These are phyloP conservation scores for Emydura subglobosa DNA, from an alignment of 2,113 vertebrate genomes.

Conservation along the genomic window DNA sequence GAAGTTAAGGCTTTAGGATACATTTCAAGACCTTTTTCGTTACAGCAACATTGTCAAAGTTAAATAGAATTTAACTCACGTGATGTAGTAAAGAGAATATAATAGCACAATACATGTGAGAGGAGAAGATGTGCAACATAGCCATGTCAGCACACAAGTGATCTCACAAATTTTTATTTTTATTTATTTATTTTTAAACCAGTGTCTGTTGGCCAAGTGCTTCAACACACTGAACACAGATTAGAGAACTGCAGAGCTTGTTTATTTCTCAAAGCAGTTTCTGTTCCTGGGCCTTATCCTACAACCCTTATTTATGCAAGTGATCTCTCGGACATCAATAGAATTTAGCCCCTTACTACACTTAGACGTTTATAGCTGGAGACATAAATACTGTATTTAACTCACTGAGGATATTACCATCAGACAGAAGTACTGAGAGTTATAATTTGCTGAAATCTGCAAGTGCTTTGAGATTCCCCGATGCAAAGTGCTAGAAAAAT, in stretches of 20 bases:
- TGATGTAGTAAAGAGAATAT: too few relatives aligned
- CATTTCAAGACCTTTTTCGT: not conserved
- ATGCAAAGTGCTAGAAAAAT: not conserved
- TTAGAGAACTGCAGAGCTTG: not conserved
- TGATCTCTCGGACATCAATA: not conserved
- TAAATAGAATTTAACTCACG: not conserved
- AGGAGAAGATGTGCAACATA: not conserved
- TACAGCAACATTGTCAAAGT: not conserved
- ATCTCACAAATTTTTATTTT: constrained; percentile 4
- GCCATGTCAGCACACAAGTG: not conserved
- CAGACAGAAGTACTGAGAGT: not conserved
- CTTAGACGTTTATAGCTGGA: not conserved
- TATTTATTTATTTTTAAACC: not conserved
- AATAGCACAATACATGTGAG: too few relatives aligned
- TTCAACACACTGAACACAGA: not conserved
- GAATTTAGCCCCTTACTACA: not conserved
- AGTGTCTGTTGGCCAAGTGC: constrained; percentile 13
- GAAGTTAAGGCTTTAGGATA: not conserved
- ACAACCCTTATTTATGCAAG: not conserved
- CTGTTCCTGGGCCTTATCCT: not conserved
- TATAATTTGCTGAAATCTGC: not conserved
- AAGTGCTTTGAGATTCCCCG: not conserved
- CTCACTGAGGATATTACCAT: not conserved
- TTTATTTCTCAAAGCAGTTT: not conserved
- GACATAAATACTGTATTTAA: not conserved